Conservation (phyloP, 2,888 invertebrate species). For the Phrixothrix hirtus region DNA sequence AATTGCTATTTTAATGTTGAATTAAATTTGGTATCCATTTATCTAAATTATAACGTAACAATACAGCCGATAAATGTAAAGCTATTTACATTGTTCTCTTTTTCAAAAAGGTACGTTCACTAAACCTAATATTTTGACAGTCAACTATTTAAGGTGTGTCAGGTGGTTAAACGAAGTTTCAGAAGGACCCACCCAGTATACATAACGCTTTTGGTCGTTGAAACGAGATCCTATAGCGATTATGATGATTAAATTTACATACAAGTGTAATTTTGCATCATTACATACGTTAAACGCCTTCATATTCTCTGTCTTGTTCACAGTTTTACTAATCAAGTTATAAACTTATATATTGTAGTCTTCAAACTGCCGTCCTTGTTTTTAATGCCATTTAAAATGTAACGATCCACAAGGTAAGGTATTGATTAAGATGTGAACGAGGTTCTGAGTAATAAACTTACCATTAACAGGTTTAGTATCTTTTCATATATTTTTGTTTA, state of each 20-base stretch:
- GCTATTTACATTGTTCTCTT: not conserved
- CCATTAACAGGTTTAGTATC: conserved; percentile 15
- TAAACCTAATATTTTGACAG: conserved; percentile 27
- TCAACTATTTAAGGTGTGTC: conserved; percentile 30
- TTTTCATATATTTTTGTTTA: conserved; percentile 3
- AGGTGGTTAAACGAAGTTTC: conserved; percentile 29
- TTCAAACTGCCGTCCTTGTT: conserved; percentile 5
- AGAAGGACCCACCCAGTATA: conserved; percentile 29
- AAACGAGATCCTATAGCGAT: conserved; percentile 36
- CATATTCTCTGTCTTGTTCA: not conserved
- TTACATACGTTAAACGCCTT: conserved; percentile 37
- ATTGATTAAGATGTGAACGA: conserved; percentile 16
- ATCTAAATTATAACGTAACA: too few relatives aligned
- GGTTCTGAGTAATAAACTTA: conserved; percentile 13
- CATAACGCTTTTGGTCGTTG: conserved; percentile 31
- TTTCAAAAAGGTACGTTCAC: not conserved
- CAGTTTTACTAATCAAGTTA: not conserved
- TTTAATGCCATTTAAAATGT: conserved; percentile 5
- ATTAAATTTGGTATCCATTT: too few relatives aligned
- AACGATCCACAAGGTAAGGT: conserved; percentile 9
- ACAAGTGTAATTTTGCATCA: conserved; percentile 38
- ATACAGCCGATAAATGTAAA: too few relatives aligned
- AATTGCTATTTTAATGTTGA: too few relatives aligned
- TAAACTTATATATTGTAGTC: too few relatives aligned
- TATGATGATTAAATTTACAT: conserved; percentile 38